These are phyloP conservation scores for Drosophila gunungcola DNA, from an alignment of 1,140 invertebrate species.

Conservation along the genomic window DNA sequence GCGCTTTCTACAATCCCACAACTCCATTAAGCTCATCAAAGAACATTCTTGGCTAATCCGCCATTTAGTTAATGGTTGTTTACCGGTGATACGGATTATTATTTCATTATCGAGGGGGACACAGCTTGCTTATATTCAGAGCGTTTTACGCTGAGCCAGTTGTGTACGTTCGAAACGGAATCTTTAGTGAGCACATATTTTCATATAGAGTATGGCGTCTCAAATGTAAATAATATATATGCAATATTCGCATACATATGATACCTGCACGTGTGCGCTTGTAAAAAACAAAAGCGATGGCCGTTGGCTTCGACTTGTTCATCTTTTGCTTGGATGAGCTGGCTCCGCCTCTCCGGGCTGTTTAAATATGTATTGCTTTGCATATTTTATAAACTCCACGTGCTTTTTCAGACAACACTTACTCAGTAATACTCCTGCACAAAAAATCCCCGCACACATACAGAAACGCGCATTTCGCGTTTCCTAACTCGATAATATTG, in stretches of 20 bases:
- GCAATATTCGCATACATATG: slow-evolving; percentile 18
- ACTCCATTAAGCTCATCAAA: slow-evolving; percentile 42
- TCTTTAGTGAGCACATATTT: slow-evolving; percentile 23
- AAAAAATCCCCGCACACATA: slow-evolving; percentile 1
- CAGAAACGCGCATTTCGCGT: slow-evolving; percentile 20
- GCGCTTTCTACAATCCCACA: slow-evolving; percentile 5
- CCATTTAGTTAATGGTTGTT: slow-evolving; percentile 39
- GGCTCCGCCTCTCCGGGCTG: slow-evolving; percentile 30
- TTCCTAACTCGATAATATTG: slow-evolving; percentile 69
- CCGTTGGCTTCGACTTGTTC: slow-evolving; percentile 46
- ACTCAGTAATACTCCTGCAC: slow-evolving; percentile 3
- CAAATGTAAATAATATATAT: not conserved
- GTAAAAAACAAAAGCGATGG: slow-evolving; percentile 50
- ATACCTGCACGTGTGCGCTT: not conserved
- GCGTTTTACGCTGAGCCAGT: not conserved
- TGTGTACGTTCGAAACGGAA: slow-evolving; percentile 5
- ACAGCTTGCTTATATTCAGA: slow-evolving; percentile 3
- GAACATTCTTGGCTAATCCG: slow-evolving; percentile 30
- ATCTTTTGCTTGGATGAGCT: slow-evolving; percentile 50
- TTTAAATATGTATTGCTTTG: slow-evolving; percentile 74
- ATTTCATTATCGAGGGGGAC: slow-evolving; percentile 26
- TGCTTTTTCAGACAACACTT: slow-evolving; percentile 59
- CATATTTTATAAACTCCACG: slow-evolving; percentile 78
- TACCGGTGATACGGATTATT: slow-evolving; percentile 36
- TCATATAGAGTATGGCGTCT: slow-evolving; percentile 26